These are phyloP conservation scores for Caranx ignobilis DNA, from an alignment of 2,113 vertebrate species.

Conservation along the genomic window DNA sequence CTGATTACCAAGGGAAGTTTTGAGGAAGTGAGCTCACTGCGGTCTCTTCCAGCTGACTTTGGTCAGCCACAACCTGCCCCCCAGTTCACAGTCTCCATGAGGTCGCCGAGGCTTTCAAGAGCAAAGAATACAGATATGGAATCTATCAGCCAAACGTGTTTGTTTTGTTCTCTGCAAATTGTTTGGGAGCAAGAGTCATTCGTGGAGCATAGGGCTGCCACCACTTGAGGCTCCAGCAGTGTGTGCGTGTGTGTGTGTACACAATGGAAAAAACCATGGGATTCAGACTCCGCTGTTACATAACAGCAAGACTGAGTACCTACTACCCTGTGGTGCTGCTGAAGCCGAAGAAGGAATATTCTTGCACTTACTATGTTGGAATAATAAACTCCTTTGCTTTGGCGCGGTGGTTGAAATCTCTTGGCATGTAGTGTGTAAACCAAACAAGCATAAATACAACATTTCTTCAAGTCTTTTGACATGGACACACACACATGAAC, in stretches of 20 bases:
- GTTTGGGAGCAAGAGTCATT: background rate
- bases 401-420: slow-evolving; percentile 33
- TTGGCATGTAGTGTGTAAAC: slow-evolving; percentile 27
- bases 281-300: slow-evolving; percentile 3
- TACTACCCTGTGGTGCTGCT: slow-evolving; percentile 5
- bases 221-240: background rate
- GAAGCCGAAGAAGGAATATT: slow-evolving; percentile 18
- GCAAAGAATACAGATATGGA: background rate
- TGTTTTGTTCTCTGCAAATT: background rate
- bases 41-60: slow-evolving; percentile 27
- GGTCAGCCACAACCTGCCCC: slow-evolving; percentile 1
- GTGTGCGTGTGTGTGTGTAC: background rate
- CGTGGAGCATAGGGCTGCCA: background rate
- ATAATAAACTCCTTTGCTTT: slow-evolving; percentile 27
- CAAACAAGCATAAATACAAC: slow-evolving; percentile 18
- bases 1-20: slow-evolving; percentile 60
- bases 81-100: slow-evolving; percentile 1
- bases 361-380: slow-evolving; percentile 38
- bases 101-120: slow-evolving; percentile 7
- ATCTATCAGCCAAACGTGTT: background rate
- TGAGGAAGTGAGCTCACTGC: slow-evolving; percentile 49
- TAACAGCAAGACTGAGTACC: slow-evolving; percentile 28
- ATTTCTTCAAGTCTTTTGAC: background rate
- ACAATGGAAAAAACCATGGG: slow-evolving; percentile 23
- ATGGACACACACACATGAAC: background rate